These are phyloP conservation scores for Rhinogobio ventralis DNA, from an alignment of 2,797 vertebrate genomes.

Conservation along the genomic window DNA sequence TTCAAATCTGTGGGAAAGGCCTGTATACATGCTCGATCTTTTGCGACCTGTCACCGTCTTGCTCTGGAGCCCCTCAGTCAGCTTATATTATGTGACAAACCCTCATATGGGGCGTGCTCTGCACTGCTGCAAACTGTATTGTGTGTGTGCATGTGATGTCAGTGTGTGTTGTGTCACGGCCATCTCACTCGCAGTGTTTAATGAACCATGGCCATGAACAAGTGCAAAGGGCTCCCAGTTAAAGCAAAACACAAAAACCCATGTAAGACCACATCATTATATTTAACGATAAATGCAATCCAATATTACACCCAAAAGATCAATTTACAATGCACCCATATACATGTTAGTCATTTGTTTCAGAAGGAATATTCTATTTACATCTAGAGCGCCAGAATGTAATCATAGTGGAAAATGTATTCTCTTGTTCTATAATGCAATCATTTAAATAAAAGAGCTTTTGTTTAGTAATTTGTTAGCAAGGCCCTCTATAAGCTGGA, in stretches of 20 bases:
- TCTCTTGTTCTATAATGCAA: constrained; percentile 19
- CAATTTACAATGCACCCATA: constrained; percentile 16
- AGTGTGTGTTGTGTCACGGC: constrained; percentile 5
- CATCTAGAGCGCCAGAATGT: constrained; percentile 13
- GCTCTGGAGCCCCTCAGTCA: not conserved
- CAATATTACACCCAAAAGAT: not conserved
- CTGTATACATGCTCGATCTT: not conserved
- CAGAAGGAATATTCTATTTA: not conserved
- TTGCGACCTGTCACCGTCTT: not conserved
- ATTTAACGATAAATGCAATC: constrained; percentile 4
- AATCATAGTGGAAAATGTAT: not conserved
- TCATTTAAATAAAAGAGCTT: not conserved
- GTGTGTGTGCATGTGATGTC: constrained; percentile 5
- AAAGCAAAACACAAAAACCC: not conserved
- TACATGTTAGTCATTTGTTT: not conserved
- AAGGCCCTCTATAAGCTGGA: not conserved
- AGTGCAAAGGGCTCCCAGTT: not conserved
- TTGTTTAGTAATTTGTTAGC: not conserved
- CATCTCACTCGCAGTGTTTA: constrained; percentile 22
- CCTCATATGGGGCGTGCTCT: not conserved
- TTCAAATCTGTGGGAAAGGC: not conserved
- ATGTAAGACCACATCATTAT: not conserved
- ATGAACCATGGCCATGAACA: constrained; percentile 17
- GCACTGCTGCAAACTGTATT: constrained; percentile 11
- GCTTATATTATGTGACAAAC: constrained; percentile 11